Evolutionary conservation across 2,888 invertebrate species (phyloP), one percentile per base, ranked within the genome.

Genomic region (Heteropelma amictum): DNA sequence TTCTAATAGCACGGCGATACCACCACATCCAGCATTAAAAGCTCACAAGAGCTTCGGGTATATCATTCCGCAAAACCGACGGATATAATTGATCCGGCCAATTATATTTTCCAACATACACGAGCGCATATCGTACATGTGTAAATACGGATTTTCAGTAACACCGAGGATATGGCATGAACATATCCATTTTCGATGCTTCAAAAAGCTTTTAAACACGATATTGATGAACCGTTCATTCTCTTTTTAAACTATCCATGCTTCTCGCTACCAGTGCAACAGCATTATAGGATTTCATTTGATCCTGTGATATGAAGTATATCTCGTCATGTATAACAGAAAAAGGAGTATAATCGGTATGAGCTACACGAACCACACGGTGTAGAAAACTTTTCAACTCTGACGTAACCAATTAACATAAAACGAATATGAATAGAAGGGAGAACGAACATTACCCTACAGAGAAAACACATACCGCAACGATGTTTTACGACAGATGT

Each of bases 401-500:
- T 17, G n/a, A 40, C 28, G 17, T 8, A 40, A 56, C 42, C 17
- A 38, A 51, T 10, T 7, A 21, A 23, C 2, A 35, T 60, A 28
- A 33, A 28, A 28, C n/a, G 53, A 49, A 33, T n/a, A 28, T n/a
- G 53, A 49, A 33, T n/a, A 45, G 45, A 19, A 47, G n/a, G 61
- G 53, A 54, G 42, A 58, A 33, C 51, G 14, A 40, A 58, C 12
- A 8, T 35, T 35, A 23, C 7, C n/a, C 49, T 38, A 58, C 23
- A 64, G 23, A 47, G 71, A 26, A 12, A 12, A 53, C 12, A 56
- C 42, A 64, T 30, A 49, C 64, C 70, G 47, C 63, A 73, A 70
- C 42, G 58, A 56, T 67, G 73, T 73, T 77, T 76, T 69, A 73
- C 40, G 47, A 72, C 53, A 26, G 45, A 64, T 49, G 42, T 49